These are phyloP conservation scores for Chrysopilus asiliformis DNA, from an alignment of 2,888 invertebrate species.

Conservation along the genomic window DNA sequence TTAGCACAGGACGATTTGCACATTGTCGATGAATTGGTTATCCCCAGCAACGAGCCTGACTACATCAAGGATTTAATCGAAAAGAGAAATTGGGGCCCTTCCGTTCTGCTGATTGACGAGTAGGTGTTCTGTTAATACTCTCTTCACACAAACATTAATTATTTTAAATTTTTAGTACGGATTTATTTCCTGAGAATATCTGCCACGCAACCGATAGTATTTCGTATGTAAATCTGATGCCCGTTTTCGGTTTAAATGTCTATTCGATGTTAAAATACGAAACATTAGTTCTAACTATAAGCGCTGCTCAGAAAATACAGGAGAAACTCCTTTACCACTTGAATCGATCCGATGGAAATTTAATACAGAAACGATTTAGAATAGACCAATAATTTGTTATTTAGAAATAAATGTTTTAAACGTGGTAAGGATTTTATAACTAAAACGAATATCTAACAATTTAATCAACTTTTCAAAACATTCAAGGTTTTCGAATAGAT, in stretches of 20 bases:
- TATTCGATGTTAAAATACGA: constrained; percentile 95
- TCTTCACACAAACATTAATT: constrained; percentile 1
- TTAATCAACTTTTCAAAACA: too few species aligned
- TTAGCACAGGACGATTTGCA: constrained; percentile 92
- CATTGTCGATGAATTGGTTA: constrained; percentile 70
- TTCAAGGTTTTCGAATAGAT: too few species aligned
- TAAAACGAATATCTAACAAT: too few species aligned
- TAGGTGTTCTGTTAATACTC: constrained; percentile 38
- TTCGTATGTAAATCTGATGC: constrained; percentile 86
- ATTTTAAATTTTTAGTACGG: constrained; percentile 47
- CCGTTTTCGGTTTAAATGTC: constrained; percentile 89
- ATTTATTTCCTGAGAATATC: constrained; percentile 80
- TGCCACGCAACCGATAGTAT: constrained; percentile 63
- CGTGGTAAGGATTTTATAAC: too few species aligned
- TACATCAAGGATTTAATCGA: constrained; percentile 70
- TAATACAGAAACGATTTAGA: too few species aligned
- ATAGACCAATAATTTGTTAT: too few species aligned
- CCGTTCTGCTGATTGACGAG: constrained; percentile 86
- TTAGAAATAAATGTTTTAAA: too few species aligned
- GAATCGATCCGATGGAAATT: too few species aligned
- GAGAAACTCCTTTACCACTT: constrained; percentile 57
- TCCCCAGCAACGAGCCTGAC: constrained; percentile 68
- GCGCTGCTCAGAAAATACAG: constrained; percentile 75
- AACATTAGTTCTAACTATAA: constrained; percentile 74
- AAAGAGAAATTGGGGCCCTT: constrained; percentile 87